phyloP scores from a whole-genome alignment of 1,140 invertebrate genomes.

The Drosophila nigrodunni region DNA sequence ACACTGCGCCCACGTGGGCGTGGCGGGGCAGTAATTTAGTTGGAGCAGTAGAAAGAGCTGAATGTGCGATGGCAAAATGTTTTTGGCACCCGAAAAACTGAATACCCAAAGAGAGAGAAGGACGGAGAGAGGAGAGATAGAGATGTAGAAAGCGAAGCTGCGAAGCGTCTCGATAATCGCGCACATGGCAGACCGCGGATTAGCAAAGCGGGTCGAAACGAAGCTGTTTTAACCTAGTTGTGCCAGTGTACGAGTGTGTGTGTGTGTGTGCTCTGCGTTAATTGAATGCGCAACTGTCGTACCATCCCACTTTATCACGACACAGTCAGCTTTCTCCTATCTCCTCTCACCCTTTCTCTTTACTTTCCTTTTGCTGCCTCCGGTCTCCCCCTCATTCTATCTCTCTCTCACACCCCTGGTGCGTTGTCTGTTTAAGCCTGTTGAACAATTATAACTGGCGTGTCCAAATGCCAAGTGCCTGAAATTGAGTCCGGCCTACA shows the following conservation, averaged over 20 bases:
- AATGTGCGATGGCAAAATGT: slow-evolving; percentile 65
- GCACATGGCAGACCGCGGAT: slow-evolving; percentile 50
- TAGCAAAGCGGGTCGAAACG: slow-evolving; percentile 32
- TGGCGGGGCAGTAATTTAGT: not conserved
- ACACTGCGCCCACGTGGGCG: slow-evolving; percentile 5
- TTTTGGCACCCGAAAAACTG: slow-evolving; percentile 57
- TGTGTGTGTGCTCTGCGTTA: slow-evolving; percentile 63
- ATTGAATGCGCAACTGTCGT: slow-evolving; percentile 80
- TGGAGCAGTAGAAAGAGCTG: slow-evolving; percentile 21
- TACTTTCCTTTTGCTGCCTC: too few species aligned
- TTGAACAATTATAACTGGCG: slow-evolving; percentile 79
- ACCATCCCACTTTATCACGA: slow-evolving; percentile 39
- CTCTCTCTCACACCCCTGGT: slow-evolving; percentile 19
- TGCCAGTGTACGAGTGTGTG: slow-evolving; percentile 5
- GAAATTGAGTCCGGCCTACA: slow-evolving; percentile 77
- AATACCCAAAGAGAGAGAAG: slow-evolving; percentile 34
- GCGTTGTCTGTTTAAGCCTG: slow-evolving; percentile 72
- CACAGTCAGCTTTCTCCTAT: slow-evolving; percentile 10
- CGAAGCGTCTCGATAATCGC: slow-evolving; percentile 70
- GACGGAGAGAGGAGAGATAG: not conserved
- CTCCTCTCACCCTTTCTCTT: not conserved
- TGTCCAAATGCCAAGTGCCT: slow-evolving; percentile 81
- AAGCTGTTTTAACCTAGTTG: slow-evolving; percentile 67
- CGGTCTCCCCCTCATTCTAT: not conserved
- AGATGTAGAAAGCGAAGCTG: not conserved